A percentile compares a stretch with the other conserved stretches of the same genome.
Conservation (phyloP, 2,797 vertebrate species). For the Anomalospiza imberbis region DNA sequence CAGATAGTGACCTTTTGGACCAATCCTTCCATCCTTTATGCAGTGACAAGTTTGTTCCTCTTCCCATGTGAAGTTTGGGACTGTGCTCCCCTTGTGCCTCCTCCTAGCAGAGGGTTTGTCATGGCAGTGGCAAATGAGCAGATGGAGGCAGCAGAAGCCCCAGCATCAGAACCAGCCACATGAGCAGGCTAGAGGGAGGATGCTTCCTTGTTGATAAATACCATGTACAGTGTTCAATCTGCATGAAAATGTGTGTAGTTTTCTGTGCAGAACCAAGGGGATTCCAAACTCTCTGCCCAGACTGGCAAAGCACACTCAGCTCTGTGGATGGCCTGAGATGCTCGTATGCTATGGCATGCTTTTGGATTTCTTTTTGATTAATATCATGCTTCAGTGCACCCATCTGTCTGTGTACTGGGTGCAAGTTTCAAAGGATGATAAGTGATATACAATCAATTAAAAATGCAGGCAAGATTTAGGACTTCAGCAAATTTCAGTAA, state of each 20-base stretch:
- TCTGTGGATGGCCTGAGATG: conserved; percentile 31
- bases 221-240: conserved; percentile 8
- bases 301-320: conserved; percentile 35
- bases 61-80: neutral
- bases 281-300: conserved; percentile 57
- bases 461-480: neutral
- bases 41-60: neutral
- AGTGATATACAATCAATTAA: neutral
- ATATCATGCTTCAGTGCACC: conserved; percentile 57
- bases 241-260: neutral
- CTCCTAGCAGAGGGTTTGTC: neutral
- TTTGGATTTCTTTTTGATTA: conserved; percentile 68
- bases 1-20: neutral
- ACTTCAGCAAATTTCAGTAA: neutral
- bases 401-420: conserved; percentile 40
- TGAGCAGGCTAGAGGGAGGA: neutral
- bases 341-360: neutral
- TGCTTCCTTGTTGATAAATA: conserved; percentile 40
- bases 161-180: conserved; percentile 36
- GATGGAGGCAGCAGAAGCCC: conserved; percentile 47
- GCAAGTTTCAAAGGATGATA: conserved; percentile 12
- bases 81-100: neutral
- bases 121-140: conserved; percentile 14
- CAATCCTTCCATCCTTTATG: neutral
- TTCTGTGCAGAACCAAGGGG: conserved; percentile 31